Conservation (phyloP, 2,113 vertebrate genomes). For the Ceyx margarethae region DNA sequence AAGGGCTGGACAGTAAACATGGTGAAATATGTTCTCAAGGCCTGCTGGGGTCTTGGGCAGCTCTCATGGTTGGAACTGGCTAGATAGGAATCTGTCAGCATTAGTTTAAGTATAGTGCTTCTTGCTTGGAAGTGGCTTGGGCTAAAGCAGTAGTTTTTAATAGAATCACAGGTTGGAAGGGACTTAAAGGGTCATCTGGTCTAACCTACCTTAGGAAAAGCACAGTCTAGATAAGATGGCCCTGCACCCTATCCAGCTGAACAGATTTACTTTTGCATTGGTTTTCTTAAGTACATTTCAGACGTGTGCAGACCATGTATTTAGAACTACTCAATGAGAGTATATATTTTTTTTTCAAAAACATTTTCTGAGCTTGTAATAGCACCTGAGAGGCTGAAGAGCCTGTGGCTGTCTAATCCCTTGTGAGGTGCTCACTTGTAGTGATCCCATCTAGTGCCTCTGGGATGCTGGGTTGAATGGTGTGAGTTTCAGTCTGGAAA, state of each 20-base stretch:
- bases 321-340: neutral
- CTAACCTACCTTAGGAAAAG: neutral
- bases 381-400: neutral
- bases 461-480: neutral
- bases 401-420: too few relatives aligned
- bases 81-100: neutral
- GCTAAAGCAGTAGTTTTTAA: neutral
- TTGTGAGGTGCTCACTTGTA: rapidly evolving
- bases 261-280: neutral
- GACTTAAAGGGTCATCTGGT: neutral
- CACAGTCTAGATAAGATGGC: neutral
- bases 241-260: neutral
- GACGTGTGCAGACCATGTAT: rapidly evolving
- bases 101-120: neutral
- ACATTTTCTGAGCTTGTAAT: neutral
- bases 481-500: neutral
- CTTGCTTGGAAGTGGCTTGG: neutral
- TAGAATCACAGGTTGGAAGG: neutral
- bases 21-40: rapidly evolving
- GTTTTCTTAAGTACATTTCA: neutral
- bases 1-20: rapidly evolving
- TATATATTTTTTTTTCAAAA: neutral
- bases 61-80: neutral
- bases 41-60: neutral
- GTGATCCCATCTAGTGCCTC: neutral